phyloP scores from a whole-genome alignment of 1,140 invertebrate genomes.

The Charaxes varanes region DNA sequence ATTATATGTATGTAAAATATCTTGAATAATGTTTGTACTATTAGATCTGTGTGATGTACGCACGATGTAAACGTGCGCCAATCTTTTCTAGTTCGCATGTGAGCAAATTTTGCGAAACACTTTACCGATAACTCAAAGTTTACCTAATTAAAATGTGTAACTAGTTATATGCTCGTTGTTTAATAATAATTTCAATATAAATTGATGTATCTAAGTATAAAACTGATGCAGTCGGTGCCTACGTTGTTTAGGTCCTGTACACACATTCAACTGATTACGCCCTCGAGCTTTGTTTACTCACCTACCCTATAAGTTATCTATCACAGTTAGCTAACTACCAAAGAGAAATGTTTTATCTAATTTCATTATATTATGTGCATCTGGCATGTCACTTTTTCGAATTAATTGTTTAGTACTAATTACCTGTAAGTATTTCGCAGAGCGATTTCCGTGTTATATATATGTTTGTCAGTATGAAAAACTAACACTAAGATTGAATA shows the following conservation, averaged over 20 bases:
- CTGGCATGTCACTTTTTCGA: conserved; percentile 52
- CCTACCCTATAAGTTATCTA: conserved; percentile 16
- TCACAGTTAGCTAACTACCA: conserved; percentile 40
- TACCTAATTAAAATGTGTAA: conserved; percentile 31
- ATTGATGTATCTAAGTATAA: conserved; percentile 21
- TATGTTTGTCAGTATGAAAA: conserved; percentile 56
- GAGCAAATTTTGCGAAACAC: conserved; percentile 18
- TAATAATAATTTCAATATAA: conserved; percentile 24
- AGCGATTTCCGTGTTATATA: conserved; percentile 56
- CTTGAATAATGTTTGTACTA: conserved; percentile 35
- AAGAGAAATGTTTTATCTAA: conserved; percentile 37
- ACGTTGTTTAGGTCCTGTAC: conserved; percentile 7
- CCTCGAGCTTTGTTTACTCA: conserved; percentile 15
- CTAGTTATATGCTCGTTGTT: conserved; percentile 29
- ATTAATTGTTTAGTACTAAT: conserved; percentile 39
- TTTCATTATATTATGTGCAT: conserved; percentile 37
- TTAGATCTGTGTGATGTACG: conserved; percentile 33
- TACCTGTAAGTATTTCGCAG: conserved; percentile 34
- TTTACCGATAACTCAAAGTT: conserved; percentile 27
- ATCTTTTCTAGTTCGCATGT: conserved; percentile 23
- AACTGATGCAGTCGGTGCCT: conserved; percentile 11
- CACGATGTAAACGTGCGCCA: conserved; percentile 21
- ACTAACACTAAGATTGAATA: conserved; percentile 64
- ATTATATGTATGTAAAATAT: conserved; percentile 34
- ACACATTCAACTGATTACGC: conserved; percentile 8